Conservation (phyloP, 1,140 invertebrate genomes). For the Heliconius hewitsoni region DNA sequence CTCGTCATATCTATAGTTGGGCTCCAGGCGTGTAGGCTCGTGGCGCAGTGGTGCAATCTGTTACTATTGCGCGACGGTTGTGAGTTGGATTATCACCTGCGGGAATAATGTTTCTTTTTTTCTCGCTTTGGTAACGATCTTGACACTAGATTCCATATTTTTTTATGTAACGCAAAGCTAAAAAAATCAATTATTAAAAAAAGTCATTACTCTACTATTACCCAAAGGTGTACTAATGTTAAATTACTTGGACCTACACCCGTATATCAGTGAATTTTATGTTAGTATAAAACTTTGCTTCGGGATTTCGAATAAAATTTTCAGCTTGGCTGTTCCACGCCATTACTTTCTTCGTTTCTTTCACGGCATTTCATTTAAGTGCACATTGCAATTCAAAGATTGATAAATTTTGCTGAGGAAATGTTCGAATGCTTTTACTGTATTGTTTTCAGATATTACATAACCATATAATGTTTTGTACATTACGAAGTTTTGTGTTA, state of each 20-base stretch:
- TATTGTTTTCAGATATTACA: slow-evolving; percentile 4
- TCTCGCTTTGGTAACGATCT: no score
- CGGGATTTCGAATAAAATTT: slow-evolving; percentile 8
- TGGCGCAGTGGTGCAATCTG: no score
- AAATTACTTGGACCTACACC: background rate
- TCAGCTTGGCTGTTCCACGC: slow-evolving; percentile 10
- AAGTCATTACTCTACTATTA: background rate
- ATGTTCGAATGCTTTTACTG: background rate
- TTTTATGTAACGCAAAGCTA: no score
- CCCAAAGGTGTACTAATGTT: background rate
- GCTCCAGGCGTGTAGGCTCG: no score
- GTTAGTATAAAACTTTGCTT: slow-evolving; percentile 10
- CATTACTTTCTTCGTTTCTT: slow-evolving; percentile 8
- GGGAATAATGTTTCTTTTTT: no score
- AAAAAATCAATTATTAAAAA: background rate
- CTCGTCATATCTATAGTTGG: no score
- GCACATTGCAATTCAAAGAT: slow-evolving; percentile 10
- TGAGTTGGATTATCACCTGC: no score
- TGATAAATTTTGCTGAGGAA: background rate
- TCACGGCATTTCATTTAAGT: slow-evolving; percentile 15
- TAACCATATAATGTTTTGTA: background rate
- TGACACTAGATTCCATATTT: no score
- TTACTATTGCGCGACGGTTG: no score
- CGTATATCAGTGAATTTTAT: background rate
- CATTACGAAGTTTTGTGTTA: background rate